These are phyloP conservation scores for Pungitius pungitius DNA, from an alignment of 2,113 vertebrate genomes.

Conservation along the genomic window DNA sequence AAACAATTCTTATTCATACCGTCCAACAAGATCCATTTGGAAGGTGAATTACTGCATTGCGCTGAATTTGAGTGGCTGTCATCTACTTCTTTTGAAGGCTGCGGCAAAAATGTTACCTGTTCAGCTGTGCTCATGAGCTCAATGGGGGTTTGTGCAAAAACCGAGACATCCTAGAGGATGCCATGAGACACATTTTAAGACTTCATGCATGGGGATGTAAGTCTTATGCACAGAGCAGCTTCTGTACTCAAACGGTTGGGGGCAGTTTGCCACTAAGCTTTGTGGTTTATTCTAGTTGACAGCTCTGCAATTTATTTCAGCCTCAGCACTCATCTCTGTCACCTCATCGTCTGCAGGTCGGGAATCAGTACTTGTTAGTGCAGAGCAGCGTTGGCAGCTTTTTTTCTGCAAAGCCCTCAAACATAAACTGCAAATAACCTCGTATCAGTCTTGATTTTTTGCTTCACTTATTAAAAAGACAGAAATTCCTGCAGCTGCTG, in stretches of 20 bases:
- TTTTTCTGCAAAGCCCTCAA: conserved; percentile 26
- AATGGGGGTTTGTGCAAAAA: conserved; percentile 29
- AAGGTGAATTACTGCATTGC: not conserved
- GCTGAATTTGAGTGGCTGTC: not conserved
- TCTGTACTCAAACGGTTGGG: conserved; percentile 36
- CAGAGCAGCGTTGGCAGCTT: conserved; percentile 28
- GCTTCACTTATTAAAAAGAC: conserved; percentile 1
- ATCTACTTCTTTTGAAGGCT: conserved; percentile 8
- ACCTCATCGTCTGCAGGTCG: conserved; percentile 53
- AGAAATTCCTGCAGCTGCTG: conserved; percentile 37
- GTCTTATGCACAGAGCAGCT: conserved; percentile 30
- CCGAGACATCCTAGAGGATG: not conserved
- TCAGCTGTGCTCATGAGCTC: not conserved
- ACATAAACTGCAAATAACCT: conserved; percentile 49
- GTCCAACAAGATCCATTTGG: not conserved
- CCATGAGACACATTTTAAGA: conserved; percentile 26
- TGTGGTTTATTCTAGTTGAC: conserved; percentile 63
- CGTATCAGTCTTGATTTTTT: conserved; percentile 39
- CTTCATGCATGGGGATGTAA: conserved; percentile 40
- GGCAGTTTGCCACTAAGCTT: conserved; percentile 42
- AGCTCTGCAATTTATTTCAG: conserved; percentile 61
- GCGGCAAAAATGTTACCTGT: not conserved
- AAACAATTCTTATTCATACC: conserved; percentile 4
- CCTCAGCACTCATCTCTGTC: conserved; percentile 60
- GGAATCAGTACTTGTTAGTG: conserved; percentile 54